Percentiles rank a stretch among this genome's conserved stretches.
Evolutionary conservation across 1,140 invertebrate species (phyloP).

Genomic region (Eciton burchellii): DNA sequence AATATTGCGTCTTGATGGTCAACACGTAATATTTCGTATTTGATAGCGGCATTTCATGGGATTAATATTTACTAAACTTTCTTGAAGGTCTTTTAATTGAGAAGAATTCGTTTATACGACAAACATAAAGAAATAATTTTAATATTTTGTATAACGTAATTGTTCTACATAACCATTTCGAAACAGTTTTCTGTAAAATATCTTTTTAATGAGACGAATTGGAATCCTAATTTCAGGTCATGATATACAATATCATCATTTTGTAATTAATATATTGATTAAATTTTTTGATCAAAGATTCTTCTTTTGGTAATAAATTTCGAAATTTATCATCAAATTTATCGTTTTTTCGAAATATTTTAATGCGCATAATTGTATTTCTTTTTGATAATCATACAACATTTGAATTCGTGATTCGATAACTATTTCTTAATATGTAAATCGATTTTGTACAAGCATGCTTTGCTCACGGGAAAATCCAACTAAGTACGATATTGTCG

Average conservation of each 20-base stretch:
- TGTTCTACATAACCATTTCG: neutral
- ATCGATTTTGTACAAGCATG: neutral
- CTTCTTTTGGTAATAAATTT: neutral
- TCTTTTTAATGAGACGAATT: neutral
- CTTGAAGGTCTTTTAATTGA: neutral
- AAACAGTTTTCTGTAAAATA: neutral
- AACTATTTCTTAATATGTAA: neutral
- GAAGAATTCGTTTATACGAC: neutral
- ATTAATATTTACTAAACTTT: constrained; percentile 1
- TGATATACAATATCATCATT: neutral
- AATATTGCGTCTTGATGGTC: constrained; percentile 54
- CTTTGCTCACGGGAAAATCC: neutral
- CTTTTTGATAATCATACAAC: neutral
- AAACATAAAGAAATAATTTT: neutral
- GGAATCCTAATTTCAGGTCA: neutral
- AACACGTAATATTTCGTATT: constrained; percentile 39
- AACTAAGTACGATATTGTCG: neutral
- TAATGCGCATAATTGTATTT: neutral
- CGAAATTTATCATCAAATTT: too few relatives aligned
- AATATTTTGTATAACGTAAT: neutral
- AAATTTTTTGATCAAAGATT: neutral
- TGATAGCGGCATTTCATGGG: constrained; percentile 6
- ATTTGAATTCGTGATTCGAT: constrained; percentile 2
- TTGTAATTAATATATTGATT: neutral
- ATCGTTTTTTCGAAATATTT: neutral